Evolutionary conservation across 2,888 invertebrate genomes (phyloP).

Genomic region (Mayetiola destructor): DNA sequence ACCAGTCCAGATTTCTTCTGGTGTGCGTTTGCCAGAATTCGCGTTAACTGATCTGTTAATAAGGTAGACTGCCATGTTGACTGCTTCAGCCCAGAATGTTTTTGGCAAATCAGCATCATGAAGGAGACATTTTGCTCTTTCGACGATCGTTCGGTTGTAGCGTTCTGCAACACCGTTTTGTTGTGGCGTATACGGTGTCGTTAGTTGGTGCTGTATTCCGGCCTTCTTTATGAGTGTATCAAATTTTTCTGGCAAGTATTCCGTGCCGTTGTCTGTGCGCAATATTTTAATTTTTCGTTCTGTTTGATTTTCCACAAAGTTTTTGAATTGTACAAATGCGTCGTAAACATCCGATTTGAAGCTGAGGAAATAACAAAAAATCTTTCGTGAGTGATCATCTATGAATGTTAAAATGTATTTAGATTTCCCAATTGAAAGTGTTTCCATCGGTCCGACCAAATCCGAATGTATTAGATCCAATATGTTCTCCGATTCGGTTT

Average conservation of each 20-base stretch:
- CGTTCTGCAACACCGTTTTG: conserved; percentile 27
- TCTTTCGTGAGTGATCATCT: not conserved
- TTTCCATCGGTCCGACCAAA: not conserved
- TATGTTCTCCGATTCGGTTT: not conserved
- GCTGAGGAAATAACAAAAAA: not conserved
- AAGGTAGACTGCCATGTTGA: conserved; percentile 18
- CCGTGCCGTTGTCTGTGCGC: conserved; percentile 22
- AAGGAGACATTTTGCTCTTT: conserved; percentile 22
- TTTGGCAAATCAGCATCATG: conserved; percentile 21
- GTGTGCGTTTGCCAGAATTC: conserved; percentile 20
- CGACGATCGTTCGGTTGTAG: conserved; percentile 21
- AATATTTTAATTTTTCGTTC: conserved; percentile 21
- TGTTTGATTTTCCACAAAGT: conserved; percentile 22
- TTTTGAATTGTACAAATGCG: conserved; percentile 22
- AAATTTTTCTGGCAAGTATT: conserved; percentile 20
- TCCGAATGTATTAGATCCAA: not conserved
- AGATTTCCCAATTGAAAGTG: not conserved
- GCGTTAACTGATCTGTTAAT: conserved; percentile 10
- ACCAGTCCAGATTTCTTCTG: conserved; percentile 29
- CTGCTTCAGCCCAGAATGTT: conserved; percentile 27
- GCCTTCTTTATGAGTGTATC: conserved; percentile 18
- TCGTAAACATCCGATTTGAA: not conserved
- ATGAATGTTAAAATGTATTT: not conserved
- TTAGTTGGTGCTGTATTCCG: conserved; percentile 25
- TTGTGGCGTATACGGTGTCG: conserved; percentile 25